A percentile compares a stretch with the other conserved stretches of the same genome.
Evolutionary conservation across 2,113 vertebrate genomes (phyloP).

Genomic region (Centrocercus urophasianus): DNA sequence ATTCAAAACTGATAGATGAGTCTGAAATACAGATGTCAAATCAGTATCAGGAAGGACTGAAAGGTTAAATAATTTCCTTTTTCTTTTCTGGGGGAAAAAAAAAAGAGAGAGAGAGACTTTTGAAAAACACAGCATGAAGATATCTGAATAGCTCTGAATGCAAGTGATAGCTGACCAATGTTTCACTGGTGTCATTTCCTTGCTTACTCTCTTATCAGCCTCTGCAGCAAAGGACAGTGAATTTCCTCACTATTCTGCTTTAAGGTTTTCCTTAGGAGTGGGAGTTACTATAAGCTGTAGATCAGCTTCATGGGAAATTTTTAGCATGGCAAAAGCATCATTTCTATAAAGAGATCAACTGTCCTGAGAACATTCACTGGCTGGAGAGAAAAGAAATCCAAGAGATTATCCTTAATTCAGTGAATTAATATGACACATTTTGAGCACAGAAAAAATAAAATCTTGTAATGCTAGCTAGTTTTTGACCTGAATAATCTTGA

Average conservation of each 20-base stretch:
- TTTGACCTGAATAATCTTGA: neutral
- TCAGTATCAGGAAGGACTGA: neutral
- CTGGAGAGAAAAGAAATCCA: neutral
- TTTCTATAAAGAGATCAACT: neutral
- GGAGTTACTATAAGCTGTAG: neutral
- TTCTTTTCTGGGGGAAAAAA: neutral
- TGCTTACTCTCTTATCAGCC: neutral
- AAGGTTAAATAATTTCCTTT: neutral
- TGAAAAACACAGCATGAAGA: neutral
- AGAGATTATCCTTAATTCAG: neutral
- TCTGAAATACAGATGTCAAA: neutral
- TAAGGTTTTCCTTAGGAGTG: neutral
- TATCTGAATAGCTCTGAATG: neutral
- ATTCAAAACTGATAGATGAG: neutral
- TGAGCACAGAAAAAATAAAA: neutral
- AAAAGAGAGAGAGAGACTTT: accelerated
- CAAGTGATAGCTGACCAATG: neutral
- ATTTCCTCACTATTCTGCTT: neutral
- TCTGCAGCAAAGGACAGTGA: neutral
- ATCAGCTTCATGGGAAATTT: neutral
- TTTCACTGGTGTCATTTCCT: neutral
- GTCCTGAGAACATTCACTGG: neutral
- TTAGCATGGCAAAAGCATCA: neutral
- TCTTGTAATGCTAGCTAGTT: neutral
- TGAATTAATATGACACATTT: neutral